Conservation (phyloP, 1,140 invertebrate genomes). For the Drosophila mayri region DNA sequence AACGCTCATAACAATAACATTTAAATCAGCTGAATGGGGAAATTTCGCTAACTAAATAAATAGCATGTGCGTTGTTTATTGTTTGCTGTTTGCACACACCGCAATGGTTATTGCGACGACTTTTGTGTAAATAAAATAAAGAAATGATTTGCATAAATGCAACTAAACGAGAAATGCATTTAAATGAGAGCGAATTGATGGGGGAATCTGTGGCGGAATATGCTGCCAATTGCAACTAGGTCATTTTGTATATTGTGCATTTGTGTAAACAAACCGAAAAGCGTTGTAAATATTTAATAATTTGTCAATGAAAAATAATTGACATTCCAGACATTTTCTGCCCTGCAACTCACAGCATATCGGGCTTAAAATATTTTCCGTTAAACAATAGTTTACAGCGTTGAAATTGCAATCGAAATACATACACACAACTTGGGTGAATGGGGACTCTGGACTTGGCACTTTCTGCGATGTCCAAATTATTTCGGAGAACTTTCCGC, state of each 20-base stretch:
- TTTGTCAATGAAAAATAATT: constrained; percentile 3
- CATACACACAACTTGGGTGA: not conserved
- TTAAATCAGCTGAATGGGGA: constrained; percentile 35
- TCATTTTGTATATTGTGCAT: constrained; percentile 2
- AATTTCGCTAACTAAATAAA: constrained; percentile 62
- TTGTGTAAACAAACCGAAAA: not conserved
- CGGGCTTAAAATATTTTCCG: not conserved
- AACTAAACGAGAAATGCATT: constrained; percentile 39
- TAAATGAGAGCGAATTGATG: constrained; percentile 40
- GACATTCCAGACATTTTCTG: constrained; percentile 8
- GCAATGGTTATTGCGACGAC: constrained; percentile 31
- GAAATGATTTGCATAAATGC: constrained; percentile 42
- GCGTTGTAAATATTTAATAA: constrained; percentile 18
- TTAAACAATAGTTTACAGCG: constrained; percentile 1
- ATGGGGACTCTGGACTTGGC: constrained; percentile 6
- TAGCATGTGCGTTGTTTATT: constrained; percentile 29
- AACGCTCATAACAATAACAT: constrained; percentile 23
- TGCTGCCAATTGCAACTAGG: constrained; percentile 15
- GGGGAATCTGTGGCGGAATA: not conserved
- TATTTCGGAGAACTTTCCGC: constrained; percentile 23
- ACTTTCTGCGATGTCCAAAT: constrained; percentile 3
- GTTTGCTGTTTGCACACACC: constrained; percentile 19
- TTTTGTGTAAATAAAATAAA: constrained; percentile 58
- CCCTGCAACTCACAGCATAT: constrained; percentile 3
- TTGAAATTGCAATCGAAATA: constrained; percentile 9